These are phyloP conservation scores for Bellardia bayeri DNA, from an alignment of 2,888 invertebrate genomes.

Conservation along the genomic window DNA sequence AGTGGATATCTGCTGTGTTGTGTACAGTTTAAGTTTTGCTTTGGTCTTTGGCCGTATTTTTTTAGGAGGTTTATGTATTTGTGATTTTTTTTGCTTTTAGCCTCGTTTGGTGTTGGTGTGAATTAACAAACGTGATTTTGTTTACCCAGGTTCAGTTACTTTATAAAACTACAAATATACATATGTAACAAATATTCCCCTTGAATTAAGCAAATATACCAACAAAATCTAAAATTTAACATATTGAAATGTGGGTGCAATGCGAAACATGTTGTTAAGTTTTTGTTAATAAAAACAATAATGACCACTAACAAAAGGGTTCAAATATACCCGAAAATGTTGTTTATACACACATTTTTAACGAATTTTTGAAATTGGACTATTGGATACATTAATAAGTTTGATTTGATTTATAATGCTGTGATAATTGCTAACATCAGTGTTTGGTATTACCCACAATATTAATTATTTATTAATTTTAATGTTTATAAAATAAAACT, in stretches of 20 bases:
- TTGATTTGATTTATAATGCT: not conserved
- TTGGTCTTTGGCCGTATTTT: conserved; percentile 18
- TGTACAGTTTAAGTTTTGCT: conserved; percentile 36
- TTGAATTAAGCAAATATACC: conserved; percentile 27
- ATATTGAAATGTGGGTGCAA: conserved; percentile 58
- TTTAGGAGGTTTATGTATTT: conserved; percentile 8
- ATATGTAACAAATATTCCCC: conserved; percentile 17
- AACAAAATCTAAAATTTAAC: not conserved
- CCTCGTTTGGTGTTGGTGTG: conserved; percentile 59
- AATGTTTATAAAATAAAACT: not conserved
- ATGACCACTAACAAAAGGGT: conserved; percentile 30
- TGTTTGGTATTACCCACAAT: not conserved
- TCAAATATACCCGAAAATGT: not conserved
- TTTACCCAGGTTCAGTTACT: conserved; percentile 63
- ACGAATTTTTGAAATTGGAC: conserved; percentile 21
- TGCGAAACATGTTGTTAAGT: conserved; percentile 28
- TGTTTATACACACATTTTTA: not conserved
- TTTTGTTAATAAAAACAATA: not conserved
- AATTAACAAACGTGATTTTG: conserved; percentile 71
- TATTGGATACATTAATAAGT: conserved; percentile 1
- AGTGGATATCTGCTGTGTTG: conserved; percentile 6
- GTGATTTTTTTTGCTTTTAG: conserved; percentile 36
- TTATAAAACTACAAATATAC: conserved; percentile 4
- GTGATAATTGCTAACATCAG: conserved; percentile 1
- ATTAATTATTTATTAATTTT: conserved; percentile 1